Conservation (phyloP, 2,113 vertebrate genomes). For the Peromyscus leucopus region DNA sequence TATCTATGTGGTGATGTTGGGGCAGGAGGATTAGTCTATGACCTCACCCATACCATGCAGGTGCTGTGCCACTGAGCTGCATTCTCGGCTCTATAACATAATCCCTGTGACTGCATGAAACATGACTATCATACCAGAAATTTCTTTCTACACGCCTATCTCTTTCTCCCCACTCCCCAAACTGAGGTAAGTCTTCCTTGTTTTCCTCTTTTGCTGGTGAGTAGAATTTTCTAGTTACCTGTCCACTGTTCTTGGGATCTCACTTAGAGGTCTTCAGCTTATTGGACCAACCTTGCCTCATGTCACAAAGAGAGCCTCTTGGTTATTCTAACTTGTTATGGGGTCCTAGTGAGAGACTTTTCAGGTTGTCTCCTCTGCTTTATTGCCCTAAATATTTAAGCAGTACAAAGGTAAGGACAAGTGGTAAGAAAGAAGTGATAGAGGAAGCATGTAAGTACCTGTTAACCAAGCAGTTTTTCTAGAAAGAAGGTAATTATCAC, state of each 20-base stretch:
- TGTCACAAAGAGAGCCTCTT: neutral
- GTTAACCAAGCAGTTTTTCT: neutral
- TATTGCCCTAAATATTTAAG: conserved; percentile 36
- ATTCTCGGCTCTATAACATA: neutral
- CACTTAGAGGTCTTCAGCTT: conserved; percentile 8
- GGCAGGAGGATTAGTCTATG: neutral
- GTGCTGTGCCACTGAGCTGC: neutral
- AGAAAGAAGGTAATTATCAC: neutral
- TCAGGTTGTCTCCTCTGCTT: conserved; percentile 5
- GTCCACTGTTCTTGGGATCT: conserved; percentile 3
- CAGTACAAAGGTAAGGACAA: neutral
- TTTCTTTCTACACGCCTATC: neutral
- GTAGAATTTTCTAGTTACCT: conserved; percentile 34
- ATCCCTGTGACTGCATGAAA: neutral
- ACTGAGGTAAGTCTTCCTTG: neutral
- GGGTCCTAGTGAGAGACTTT: neutral
- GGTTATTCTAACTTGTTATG: conserved; percentile 7
- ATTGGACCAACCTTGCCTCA: neutral
- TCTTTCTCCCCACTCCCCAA: neutral
- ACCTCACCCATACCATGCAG: neutral
- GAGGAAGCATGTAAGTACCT: neutral
- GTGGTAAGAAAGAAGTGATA: neutral
- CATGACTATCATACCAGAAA: neutral
- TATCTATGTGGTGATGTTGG: neutral
- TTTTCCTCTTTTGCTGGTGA: neutral